Evolutionary conservation across 2,797 vertebrate genomes (phyloP).

Genomic region (Tiaroga cobitis): DNA sequence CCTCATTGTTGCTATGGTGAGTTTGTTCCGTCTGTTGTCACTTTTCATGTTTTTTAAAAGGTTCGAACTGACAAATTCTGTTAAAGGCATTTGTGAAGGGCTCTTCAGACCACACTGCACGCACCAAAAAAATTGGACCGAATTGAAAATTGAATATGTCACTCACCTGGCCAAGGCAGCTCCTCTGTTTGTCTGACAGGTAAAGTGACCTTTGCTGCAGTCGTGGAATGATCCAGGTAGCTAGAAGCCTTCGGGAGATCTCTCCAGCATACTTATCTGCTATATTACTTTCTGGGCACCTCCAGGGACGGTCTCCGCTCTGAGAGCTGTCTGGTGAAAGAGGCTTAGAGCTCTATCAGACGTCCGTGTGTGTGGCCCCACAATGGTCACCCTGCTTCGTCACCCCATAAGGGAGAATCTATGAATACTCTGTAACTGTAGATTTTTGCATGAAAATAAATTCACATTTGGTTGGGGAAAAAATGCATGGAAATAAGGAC

Average conservation of each 20-base stretch:
- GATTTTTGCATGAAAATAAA: not conserved
- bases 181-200: constrained; percentile 47
- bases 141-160: constrained; percentile 58
- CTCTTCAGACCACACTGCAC: constrained; percentile 40
- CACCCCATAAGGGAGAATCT: not conserved
- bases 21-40: constrained; percentile 32
- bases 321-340: constrained; percentile 29
- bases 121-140: constrained; percentile 18
- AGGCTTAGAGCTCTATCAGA: constrained; percentile 26
- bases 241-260: constrained; percentile 28
- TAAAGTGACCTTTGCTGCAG: constrained; percentile 39
- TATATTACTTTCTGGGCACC: constrained; percentile 39
- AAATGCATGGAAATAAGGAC: not conserved
- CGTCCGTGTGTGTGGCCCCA: not conserved
- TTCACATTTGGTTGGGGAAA: not conserved
- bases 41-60: constrained; percentile 41
- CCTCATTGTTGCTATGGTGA: constrained; percentile 30
- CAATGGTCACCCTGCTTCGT: not conserved
- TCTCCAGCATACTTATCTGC: constrained; percentile 40
- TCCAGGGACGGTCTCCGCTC: constrained; percentile 11
- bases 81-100: constrained; percentile 42
- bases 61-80: constrained; percentile 43
- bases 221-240: constrained; percentile 25
- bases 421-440: not conserved
- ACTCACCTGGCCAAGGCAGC: constrained; percentile 44